A percentile compares a stretch with the other conserved stretches of the same genome.
phyloP scores from a whole-genome alignment of 2,888 invertebrate species.

The Trichacis sp. region DNA sequence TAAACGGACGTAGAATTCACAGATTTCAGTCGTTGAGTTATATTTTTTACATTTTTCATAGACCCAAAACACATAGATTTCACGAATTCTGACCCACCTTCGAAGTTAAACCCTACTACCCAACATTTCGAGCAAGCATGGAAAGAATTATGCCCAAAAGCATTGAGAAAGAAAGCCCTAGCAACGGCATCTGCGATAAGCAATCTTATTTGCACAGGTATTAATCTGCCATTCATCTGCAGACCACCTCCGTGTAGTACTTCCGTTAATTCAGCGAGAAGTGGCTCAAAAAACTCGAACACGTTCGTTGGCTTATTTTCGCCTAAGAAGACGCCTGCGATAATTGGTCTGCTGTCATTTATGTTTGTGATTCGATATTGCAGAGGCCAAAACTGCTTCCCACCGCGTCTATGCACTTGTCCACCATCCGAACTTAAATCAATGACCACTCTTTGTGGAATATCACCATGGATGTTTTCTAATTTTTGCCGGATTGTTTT shows the following conservation, averaged over 20 bases:
- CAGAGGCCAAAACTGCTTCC: conserved; percentile 39
- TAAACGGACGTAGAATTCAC: too few relatives aligned
- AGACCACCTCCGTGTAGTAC: not conserved
- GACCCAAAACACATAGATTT: too few relatives aligned
- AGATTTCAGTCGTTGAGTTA: too few relatives aligned
- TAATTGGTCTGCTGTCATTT: conserved; percentile 3
- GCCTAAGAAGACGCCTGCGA: too few relatives aligned
- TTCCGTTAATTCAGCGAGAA: not conserved
- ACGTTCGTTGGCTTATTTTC: not conserved
- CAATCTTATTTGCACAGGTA: conserved; percentile 16
- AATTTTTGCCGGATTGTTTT: not conserved
- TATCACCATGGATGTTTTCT: not conserved
- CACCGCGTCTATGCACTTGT: not conserved
- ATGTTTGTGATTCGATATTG: conserved; percentile 30
- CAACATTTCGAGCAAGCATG: conserved; percentile 39
- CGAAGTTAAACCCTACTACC: conserved; percentile 27
- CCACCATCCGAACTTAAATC: conserved; percentile 5
- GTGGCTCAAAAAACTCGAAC: conserved; percentile 12
- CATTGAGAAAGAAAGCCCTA: conserved; percentile 29
- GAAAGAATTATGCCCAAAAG: conserved; percentile 32
- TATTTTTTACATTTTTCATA: too few relatives aligned
- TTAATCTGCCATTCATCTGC: not conserved
- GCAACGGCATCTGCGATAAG: conserved; percentile 43
- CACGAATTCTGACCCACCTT: not conserved
- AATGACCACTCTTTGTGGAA: not conserved